Base-by-base conservation (phyloP, 1,140 invertebrate species). In the Dendroctonus ponderosae region DNA sequence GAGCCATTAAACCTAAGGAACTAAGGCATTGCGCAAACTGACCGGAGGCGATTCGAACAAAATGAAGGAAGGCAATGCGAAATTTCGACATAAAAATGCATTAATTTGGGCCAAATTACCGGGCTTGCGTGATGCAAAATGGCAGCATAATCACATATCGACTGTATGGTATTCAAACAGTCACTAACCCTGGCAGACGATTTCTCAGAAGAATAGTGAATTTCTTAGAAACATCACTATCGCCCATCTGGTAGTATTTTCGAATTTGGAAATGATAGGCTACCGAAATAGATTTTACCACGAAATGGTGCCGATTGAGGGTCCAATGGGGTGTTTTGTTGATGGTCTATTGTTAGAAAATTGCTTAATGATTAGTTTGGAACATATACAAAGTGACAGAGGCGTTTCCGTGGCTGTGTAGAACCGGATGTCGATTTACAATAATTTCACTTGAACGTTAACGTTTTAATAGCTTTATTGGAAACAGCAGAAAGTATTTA, bases 81-180 rank as follows among this genome's bases (percentile, higher is more conserved):
- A 52, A 52, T 52, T 52, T 52, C 50, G 14, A 52, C 50, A 52
- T 52, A 52, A 52, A 52, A 52, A 52, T 52, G 15, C 50, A 52
- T 52, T 26, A 9, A 52, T 52, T 52, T 52, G n/a, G 50, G 26
- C n/a, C 50, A 52, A 52, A 52, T 52, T 52, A 52, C 50, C 50
- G 50, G 50, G 50, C 26, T 52, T 52, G 50, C 50, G 50, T 52
- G 50, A 52, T 26, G 50, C 50, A 26, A 52, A 52, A 52, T 52
- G 15, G 50, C 50, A 52, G 15, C 50, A 26, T 52, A 52, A 52
- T 52, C 50, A 37, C 50, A n/a, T 9, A 14, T 26, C 8, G n/a
- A 26, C 9, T 52, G n/a, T 52, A 26, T 12, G 14, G n/a, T 52
- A 12, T 26, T 52, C 5, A 14, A 26, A 52, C 14, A 52, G 50